Percentiles rank a stretch among this genome's conserved stretches.
Evolutionary conservation across 2,797 vertebrate species (phyloP).

Genomic region (Morus bassanus): DNA sequence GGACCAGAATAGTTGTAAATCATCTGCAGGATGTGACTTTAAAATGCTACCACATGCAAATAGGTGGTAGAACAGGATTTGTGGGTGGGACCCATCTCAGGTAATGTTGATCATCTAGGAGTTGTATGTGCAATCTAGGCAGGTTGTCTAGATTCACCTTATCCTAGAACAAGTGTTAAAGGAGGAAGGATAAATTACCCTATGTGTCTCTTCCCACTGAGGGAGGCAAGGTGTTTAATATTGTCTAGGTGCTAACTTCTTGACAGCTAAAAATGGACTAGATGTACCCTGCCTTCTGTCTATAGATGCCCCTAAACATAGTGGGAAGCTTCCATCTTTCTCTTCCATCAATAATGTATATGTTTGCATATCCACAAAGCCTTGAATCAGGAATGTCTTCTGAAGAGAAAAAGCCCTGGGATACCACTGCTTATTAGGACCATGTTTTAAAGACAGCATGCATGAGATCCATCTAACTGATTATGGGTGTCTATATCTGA

Average conservation of each 20-base stretch:
- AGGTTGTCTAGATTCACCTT: neutral
- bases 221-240: neutral
- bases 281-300: neutral
- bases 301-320: neutral
- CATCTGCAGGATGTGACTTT: neutral
- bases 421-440: neutral
- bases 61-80: neutral
- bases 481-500: neutral
- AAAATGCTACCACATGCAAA: neutral
- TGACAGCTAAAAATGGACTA: neutral
- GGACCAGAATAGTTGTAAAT: neutral
- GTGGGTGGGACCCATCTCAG: neutral
- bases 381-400: neutral
- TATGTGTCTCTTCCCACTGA: neutral
- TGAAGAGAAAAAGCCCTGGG: neutral
- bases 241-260: neutral
- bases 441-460: neutral
- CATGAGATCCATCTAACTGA: neutral
- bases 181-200: neutral
- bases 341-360: neutral
- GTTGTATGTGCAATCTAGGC: neutral
- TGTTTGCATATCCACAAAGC: neutral
- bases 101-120: neutral
- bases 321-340: neutral
- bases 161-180: neutral